Evolutionary conservation across 2,888 invertebrate species (phyloP).

Genomic region (Stenolophus ochropezus): DNA sequence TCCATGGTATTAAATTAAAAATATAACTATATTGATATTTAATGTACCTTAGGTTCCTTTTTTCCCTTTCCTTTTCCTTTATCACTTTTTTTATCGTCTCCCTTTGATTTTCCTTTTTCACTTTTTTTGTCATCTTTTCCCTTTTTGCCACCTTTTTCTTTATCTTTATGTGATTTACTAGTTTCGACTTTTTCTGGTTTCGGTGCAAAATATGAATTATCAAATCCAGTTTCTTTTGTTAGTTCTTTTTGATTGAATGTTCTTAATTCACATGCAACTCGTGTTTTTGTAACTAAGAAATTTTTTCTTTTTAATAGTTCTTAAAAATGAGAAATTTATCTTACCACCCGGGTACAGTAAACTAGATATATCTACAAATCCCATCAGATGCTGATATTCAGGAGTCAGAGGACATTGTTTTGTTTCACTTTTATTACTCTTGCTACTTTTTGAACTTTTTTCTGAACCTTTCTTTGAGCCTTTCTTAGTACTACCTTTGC

Average conservation of each 20-base stretch:
- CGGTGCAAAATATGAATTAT: constrained; percentile 69
- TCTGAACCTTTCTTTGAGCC: constrained; percentile 29
- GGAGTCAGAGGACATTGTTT: constrained; percentile 58
- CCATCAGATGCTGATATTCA: constrained; percentile 69
- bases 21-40: background rate
- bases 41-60: background rate
- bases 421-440: background rate
- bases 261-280: constrained; percentile 68
- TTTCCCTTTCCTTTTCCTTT: constrained; percentile 23
- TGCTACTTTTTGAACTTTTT: constrained; percentile 21
- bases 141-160: constrained; percentile 59
- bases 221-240: constrained; percentile 66
- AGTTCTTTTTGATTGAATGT: constrained; percentile 69
- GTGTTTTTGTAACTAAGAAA: constrained; percentile 66
- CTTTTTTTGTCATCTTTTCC: constrained; percentile 32
- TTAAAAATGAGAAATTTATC: no score
- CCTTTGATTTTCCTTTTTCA: background rate
- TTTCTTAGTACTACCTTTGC: constrained; percentile 45
- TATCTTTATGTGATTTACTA: constrained; percentile 2
- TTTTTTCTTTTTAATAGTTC: no score
- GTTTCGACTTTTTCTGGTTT: constrained; percentile 54
- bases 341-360: constrained; percentile 70
- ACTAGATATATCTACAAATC: constrained; percentile 68
- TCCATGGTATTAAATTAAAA: no score
- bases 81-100: background rate